These are phyloP conservation scores for Characodon lateralis DNA, from an alignment of 2,797 vertebrate species.

Conservation along the genomic window DNA sequence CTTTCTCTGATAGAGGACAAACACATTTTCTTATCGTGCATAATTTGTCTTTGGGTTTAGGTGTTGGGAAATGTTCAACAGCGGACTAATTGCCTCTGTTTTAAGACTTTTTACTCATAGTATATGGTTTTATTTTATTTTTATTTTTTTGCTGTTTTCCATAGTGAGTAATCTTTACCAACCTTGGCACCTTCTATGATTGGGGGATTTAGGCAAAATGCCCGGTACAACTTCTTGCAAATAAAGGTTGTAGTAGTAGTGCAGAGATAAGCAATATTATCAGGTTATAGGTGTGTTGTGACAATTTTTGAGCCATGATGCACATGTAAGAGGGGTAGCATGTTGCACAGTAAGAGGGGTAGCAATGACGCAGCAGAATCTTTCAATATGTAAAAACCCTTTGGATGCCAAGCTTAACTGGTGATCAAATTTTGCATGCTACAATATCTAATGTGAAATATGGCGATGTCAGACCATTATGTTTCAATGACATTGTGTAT, in stretches of 20 bases:
- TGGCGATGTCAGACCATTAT: no score
- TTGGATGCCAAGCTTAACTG: no score
- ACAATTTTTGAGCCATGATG: no score
- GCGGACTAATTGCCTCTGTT: not conserved
- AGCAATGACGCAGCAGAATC: no score
- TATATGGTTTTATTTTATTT: not conserved
- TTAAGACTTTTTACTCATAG: not conserved
- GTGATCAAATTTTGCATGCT: no score
- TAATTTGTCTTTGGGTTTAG: not conserved
- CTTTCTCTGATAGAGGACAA: slow-evolving; percentile 20
- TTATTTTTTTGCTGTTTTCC: not conserved
- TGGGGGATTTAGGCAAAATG: not conserved
- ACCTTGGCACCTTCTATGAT: not conserved
- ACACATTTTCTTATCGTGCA: not conserved
- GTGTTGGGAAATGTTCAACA: not conserved
- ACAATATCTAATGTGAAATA: no score
- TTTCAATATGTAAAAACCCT: no score
- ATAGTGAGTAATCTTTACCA: not conserved
- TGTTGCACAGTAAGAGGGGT: no score
- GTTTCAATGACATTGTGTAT: no score
- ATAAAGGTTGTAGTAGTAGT: not conserved
- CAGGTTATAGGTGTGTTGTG: no score
- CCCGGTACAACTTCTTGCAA: not conserved
- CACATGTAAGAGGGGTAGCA: no score
- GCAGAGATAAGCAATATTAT: not conserved